phyloP scores from a whole-genome alignment of 2,113 vertebrate species.

The Alethe castanea region DNA sequence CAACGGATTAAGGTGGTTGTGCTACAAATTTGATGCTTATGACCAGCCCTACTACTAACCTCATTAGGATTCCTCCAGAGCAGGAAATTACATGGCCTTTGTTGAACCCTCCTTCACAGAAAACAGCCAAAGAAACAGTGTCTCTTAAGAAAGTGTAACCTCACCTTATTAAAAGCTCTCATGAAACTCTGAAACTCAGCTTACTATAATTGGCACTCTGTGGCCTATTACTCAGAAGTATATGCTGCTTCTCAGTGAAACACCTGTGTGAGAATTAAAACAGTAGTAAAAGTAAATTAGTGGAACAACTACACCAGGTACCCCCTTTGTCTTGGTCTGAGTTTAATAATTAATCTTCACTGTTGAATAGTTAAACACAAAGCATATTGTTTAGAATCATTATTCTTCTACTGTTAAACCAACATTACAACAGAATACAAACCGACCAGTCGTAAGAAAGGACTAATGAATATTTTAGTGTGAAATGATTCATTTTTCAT shows the following conservation, averaged over 20 bases:
- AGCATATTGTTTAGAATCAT: neutral
- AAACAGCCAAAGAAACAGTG: neutral
- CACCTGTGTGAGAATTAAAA: neutral
- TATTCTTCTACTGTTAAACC: slow-evolving; percentile 8
- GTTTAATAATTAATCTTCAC: slow-evolving; percentile 59
- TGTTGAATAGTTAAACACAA: slow-evolving; percentile 57
- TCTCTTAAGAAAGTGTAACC: neutral
- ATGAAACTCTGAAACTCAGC: neutral
- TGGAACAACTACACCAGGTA: neutral
- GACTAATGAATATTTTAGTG: neutral
- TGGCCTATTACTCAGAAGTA: neutral
- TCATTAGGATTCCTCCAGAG: neutral
- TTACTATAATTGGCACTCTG: neutral
- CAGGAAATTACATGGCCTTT: neutral
- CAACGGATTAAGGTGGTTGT: neutral
- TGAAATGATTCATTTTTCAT: neutral
- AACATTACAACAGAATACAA: neutral
- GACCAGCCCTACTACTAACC: neutral
- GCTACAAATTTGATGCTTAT: neutral
- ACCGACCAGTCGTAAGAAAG: neutral
- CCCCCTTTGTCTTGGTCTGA: neutral
- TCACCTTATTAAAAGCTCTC: neutral
- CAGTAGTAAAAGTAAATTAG: neutral
- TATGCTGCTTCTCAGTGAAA: neutral
- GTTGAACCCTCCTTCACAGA: neutral